A percentile compares a stretch with the other conserved stretches of the same genome.
Evolutionary conservation across 2,113 vertebrate genomes (phyloP).

Genomic region (Menura novaehollandiae): DNA sequence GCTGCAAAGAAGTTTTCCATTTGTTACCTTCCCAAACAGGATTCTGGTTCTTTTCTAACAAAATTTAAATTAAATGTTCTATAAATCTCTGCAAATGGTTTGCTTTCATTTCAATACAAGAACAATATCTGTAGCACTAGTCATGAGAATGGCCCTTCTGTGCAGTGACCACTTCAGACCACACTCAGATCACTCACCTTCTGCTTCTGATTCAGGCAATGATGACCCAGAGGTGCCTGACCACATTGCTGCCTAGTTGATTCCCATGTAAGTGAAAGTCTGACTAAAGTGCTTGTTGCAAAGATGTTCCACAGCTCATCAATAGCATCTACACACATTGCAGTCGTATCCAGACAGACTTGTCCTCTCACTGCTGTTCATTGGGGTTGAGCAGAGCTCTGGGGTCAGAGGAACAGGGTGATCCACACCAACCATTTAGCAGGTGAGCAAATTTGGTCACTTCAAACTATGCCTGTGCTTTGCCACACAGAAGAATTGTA

Average conservation of each 20-base stretch:
- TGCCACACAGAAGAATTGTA: not conserved
- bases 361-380: not conserved
- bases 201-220: not conserved
- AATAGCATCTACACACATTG: not conserved
- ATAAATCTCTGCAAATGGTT: not conserved
- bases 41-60: not conserved
- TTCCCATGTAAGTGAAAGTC: not conserved
- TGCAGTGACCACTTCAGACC: not conserved
- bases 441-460: not conserved
- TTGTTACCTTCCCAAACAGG: not conserved
- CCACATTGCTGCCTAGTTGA: not conserved
- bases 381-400: not conserved
- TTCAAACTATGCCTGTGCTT: not conserved
- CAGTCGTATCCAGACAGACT: not conserved
- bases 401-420: fast-evolving
- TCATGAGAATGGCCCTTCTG: not conserved
- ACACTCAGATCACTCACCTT: not conserved
- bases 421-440: not conserved
- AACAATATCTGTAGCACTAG: not conserved
- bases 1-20: not conserved
- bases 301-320: not conserved
- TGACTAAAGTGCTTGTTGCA: not conserved
- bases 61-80: not conserved
- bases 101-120: not conserved
- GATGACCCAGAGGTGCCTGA: not conserved